Evolutionary conservation across 2,797 vertebrate species (phyloP).

Genomic region (Poliocrania exsul): DNA sequence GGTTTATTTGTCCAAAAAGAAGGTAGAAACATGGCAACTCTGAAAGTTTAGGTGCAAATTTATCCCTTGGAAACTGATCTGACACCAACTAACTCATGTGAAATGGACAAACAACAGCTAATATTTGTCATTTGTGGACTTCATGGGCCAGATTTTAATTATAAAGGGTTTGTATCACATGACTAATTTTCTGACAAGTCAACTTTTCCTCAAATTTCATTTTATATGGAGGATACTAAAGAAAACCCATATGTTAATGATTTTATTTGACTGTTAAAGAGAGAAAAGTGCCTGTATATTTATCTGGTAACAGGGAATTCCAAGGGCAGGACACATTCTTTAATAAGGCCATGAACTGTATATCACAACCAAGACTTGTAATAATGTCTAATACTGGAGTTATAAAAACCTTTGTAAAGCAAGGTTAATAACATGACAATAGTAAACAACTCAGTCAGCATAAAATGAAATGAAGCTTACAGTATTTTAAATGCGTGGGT

Average conservation of each 20-base stretch:
- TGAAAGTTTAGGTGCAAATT: not conserved
- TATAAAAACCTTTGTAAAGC: conserved; percentile 52
- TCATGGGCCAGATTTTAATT: not conserved
- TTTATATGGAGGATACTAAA: not conserved
- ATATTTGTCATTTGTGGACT: not conserved
- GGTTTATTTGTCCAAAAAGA: not conserved
- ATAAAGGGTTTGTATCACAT: not conserved
- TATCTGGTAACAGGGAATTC: conserved; percentile 9
- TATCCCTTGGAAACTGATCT: not conserved
- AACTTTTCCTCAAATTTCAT: not conserved
- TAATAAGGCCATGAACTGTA: conserved; percentile 59
- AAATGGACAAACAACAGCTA: not conserved
- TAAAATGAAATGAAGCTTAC: conserved; percentile 59
- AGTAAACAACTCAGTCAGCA: conserved; percentile 60
- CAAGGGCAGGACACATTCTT: conserved; percentile 53
- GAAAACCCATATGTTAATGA: not conserved
- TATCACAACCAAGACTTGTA: conserved; percentile 40
- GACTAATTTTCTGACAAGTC: not conserved
- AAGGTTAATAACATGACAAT: conserved; percentile 64
- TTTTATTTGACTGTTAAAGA: not conserved
- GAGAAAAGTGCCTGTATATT: not conserved
- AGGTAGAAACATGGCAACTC: not conserved
- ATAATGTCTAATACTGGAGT: conserved; percentile 56
- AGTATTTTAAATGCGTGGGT: conserved; percentile 51
- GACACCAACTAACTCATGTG: not conserved